Conservation (phyloP, 2,113 vertebrate genomes). For the Collichthys lucidus region DNA sequence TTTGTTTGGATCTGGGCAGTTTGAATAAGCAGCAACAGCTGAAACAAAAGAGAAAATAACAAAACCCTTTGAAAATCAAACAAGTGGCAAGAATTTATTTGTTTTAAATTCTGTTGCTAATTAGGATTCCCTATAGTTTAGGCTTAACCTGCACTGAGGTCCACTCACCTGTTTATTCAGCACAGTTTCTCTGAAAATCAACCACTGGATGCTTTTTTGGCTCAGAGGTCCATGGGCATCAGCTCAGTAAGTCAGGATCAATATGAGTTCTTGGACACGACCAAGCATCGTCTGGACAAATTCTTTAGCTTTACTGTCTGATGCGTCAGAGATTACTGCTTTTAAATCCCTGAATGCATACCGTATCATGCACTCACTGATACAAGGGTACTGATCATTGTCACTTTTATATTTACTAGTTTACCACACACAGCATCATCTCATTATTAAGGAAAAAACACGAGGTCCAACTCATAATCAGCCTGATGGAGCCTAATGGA, state of each 20-base stretch:
- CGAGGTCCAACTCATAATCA: background rate
- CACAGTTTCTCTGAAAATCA: conserved; percentile 38
- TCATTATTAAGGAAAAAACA: background rate
- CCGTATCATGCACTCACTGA: background rate
- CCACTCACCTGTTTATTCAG: background rate
- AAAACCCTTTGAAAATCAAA: background rate
- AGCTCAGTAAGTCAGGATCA: conserved; percentile 24
- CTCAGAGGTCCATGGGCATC: background rate
- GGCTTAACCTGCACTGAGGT: background rate
- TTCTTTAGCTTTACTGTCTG: background rate
- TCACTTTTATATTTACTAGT: background rate
- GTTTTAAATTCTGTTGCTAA: conserved; percentile 22
- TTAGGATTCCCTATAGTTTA: background rate
- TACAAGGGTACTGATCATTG: no score
- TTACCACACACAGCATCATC: background rate
- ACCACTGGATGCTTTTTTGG: conserved; percentile 13
- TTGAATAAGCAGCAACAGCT: background rate
- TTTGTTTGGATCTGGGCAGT: conserved; percentile 12
- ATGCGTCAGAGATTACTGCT: background rate
- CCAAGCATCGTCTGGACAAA: background rate
- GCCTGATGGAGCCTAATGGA: background rate
- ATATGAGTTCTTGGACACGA: conserved; percentile 13
- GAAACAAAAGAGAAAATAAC: background rate
- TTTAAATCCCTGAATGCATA: conserved; percentile 6
- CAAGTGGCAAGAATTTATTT: background rate